Conservation (phyloP, 2,888 invertebrate genomes). For the Cynaeus angustus region DNA sequence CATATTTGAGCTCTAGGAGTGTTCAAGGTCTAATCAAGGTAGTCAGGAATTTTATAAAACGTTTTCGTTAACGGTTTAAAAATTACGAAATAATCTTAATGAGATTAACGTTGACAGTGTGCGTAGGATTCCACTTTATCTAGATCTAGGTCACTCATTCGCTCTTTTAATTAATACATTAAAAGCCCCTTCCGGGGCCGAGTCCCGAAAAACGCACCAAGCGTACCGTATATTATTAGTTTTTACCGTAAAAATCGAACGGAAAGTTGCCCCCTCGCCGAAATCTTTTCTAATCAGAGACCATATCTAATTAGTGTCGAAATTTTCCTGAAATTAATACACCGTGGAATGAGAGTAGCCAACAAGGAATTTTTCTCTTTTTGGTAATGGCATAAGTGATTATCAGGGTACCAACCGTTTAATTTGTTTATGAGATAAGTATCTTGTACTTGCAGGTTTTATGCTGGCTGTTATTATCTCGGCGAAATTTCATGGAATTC, state of each 20-base stretch:
- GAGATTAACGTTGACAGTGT: conserved; percentile 64
- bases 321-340: no score
- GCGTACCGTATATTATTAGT: conserved; percentile 50
- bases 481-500: conserved; percentile 48
- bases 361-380: conserved; percentile 9
- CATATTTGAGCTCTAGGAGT: conserved; percentile 63
- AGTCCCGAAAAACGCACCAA: conserved; percentile 31
- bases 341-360: conserved; percentile 17
- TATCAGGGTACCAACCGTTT: conserved; percentile 39
- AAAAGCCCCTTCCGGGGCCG: conserved; percentile 20
- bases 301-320: conserved; percentile 49
- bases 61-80: conserved; percentile 66
- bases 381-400: conserved; percentile 2
- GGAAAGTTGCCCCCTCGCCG: conserved; percentile 39
- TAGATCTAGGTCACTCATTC: conserved; percentile 61
- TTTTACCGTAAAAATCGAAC: conserved; percentile 50
- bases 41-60: conserved; percentile 66
- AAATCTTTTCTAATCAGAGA: conserved; percentile 48
- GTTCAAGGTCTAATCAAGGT: conserved; percentile 67
- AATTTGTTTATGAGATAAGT: conserved; percentile 37
- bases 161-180: conserved; percentile 44
- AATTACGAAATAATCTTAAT: conserved; percentile 66
- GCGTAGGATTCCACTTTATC: conserved; percentile 61
- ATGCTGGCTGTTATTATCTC: conserved; percentile 45
- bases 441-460: conserved; percentile 38